phyloP scores from a whole-genome alignment of 2,797 vertebrate species.

The Pachyuromys duprasi region DNA sequence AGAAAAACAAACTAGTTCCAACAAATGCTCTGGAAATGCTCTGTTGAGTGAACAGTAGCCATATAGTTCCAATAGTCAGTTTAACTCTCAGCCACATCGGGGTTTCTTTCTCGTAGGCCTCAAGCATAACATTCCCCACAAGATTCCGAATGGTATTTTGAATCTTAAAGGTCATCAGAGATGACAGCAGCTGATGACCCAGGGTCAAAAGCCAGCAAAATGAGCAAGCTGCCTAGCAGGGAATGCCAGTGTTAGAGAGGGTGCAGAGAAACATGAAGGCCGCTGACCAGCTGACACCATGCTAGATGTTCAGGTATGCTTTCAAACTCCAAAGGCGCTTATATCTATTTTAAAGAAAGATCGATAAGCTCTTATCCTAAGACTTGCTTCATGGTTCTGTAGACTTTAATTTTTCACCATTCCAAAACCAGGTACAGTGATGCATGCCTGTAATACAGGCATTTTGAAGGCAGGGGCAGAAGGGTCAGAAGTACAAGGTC shows the following conservation, averaged over 20 bases:
- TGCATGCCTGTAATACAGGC: background rate
- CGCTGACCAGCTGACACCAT: background rate
- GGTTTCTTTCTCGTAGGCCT: background rate
- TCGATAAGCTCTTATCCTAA: background rate
- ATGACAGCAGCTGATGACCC: background rate
- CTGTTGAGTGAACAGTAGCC: background rate
- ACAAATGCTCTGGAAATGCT: background rate
- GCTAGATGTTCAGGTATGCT: fast-evolving
- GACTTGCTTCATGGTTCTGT: background rate
- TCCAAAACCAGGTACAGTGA: background rate
- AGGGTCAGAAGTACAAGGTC: background rate
- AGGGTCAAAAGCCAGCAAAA: background rate
- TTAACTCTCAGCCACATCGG: background rate
- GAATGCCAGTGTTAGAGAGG: background rate
- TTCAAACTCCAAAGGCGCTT: background rate
- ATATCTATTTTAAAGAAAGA: background rate
- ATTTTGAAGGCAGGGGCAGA: background rate
- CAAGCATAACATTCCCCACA: background rate
- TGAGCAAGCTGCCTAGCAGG: background rate
- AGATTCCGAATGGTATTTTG: background rate
- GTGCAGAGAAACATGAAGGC: fast-evolving
- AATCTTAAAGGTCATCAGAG: background rate
- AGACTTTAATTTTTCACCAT: background rate
- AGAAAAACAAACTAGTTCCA: slow-evolving; percentile 48
- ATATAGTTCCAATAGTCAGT: background rate